These are phyloP conservation scores for Champsocephalus gunnari DNA, from an alignment of 2,797 vertebrate species.

Conservation along the genomic window DNA sequence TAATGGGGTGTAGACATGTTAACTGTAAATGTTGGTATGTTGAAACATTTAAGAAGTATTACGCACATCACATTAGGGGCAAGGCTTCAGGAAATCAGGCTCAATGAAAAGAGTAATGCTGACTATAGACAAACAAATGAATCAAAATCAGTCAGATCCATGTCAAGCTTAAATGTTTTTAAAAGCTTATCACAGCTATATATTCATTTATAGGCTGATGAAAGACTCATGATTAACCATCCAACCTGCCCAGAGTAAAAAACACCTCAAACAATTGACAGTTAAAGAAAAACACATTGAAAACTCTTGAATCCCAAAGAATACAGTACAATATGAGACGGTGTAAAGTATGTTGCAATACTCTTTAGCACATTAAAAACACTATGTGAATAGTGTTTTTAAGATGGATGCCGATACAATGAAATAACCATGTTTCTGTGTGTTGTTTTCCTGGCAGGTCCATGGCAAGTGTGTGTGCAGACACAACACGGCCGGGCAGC, in stretches of 20 bases:
- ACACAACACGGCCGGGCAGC: conserved; percentile 93
- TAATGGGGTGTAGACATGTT: conserved; percentile 25
- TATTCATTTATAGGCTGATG: background rate
- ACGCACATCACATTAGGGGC: background rate
- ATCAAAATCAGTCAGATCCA: background rate
- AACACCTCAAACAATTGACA: background rate
- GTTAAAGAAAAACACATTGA: background rate
- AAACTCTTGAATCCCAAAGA: background rate
- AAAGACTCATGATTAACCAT: background rate
- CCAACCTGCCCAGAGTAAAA: background rate
- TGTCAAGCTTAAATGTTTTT: background rate
- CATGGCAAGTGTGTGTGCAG: conserved; percentile 94
- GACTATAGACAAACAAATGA: conserved; percentile 4
- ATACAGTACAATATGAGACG: background rate
- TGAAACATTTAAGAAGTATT: conserved; percentile 17
- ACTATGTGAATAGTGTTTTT: background rate
- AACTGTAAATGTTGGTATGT: conserved; percentile 24
- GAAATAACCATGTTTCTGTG: conserved; percentile 7
- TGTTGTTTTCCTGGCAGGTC: conserved; percentile 80
- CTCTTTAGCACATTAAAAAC: background rate
- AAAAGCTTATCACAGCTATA: conserved; percentile 3
- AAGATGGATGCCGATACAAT: background rate
- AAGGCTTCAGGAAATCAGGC: conserved; percentile 6
- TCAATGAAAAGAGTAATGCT: background rate
- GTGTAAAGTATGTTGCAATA: background rate